Percentiles rank a stretch among this genome's conserved stretches.
Conservation (phyloP, 2,113 vertebrate species). For the Urocolius indicus region DNA sequence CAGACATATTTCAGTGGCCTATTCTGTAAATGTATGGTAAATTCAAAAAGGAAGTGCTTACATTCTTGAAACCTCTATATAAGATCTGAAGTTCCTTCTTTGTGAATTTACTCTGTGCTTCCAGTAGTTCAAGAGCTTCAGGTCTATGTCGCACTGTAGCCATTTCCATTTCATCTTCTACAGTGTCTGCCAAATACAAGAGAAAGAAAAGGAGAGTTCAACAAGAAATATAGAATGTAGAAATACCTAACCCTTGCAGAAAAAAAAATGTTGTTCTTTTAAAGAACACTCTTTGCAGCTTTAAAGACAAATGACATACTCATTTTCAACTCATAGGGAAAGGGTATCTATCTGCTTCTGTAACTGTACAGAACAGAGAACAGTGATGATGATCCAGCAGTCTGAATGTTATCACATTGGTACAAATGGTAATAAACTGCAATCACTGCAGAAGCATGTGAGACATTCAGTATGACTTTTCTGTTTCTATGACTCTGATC, state of each 20-base stretch:
- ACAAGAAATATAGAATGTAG: not conserved
- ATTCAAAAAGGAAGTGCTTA: slow-evolving; percentile 76
- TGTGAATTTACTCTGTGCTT: slow-evolving; percentile 95
- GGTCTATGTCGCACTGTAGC: slow-evolving; percentile 95
- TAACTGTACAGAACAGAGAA: not conserved
- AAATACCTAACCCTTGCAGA: not conserved
- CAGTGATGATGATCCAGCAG: not conserved
- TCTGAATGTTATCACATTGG: not conserved
- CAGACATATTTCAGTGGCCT: not conserved
- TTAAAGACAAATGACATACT: not conserved
- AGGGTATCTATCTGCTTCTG: not conserved
- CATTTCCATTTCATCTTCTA: slow-evolving; percentile 98
- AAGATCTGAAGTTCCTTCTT: slow-evolving; percentile 99
- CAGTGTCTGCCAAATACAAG: slow-evolving; percentile 85
- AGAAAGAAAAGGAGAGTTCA: slow-evolving; percentile 46
- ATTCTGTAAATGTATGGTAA: not conserved
- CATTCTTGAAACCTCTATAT: slow-evolving; percentile 98
- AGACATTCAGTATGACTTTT: not conserved
- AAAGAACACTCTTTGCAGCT: not conserved
- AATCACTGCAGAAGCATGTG: not conserved
- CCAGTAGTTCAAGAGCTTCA: slow-evolving; percentile 93
- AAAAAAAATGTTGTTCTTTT: not conserved
- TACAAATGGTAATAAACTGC: not conserved
- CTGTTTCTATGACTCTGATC: not conserved
- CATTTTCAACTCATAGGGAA: not conserved